These are phyloP conservation scores for Dromococcyx pavoninus DNA, from an alignment of 2,797 vertebrate genomes.

Conservation along the genomic window DNA sequence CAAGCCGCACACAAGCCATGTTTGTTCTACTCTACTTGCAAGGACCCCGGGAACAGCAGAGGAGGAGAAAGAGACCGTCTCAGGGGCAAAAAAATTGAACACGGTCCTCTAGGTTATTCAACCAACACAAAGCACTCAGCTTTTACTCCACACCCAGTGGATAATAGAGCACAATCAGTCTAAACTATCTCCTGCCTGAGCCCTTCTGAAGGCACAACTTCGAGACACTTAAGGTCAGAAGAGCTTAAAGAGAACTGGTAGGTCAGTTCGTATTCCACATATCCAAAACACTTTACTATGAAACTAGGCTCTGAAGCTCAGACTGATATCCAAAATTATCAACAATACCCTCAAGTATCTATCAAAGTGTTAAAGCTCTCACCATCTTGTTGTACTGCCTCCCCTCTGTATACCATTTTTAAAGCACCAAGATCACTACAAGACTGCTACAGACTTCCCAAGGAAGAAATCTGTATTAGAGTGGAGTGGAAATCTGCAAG, in stretches of 20 bases:
- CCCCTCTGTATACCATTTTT: neutral
- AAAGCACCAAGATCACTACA: neutral
- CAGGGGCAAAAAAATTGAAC: neutral
- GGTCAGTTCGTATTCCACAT: neutral
- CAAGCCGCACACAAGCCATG: neutral
- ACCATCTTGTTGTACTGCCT: neutral
- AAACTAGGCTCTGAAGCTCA: neutral
- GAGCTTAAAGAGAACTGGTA: neutral
- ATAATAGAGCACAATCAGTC: neutral
- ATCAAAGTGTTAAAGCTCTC: neutral
- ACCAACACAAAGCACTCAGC: neutral
- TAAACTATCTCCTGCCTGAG: neutral
- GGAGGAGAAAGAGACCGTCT: neutral
- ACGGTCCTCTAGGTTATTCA: neutral
- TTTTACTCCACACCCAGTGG: neutral
- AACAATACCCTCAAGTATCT: neutral
- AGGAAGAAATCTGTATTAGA: neutral
- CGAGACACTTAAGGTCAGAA: neutral
- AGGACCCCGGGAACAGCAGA: rapidly evolving
- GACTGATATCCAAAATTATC: neutral
- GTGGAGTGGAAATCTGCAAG: neutral
- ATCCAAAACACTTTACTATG: neutral
- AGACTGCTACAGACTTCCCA: neutral
- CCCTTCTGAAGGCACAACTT: neutral
- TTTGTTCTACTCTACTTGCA: neutral